Conservation (phyloP, 2,113 vertebrate genomes). For the Erpornis zantholeuca region DNA sequence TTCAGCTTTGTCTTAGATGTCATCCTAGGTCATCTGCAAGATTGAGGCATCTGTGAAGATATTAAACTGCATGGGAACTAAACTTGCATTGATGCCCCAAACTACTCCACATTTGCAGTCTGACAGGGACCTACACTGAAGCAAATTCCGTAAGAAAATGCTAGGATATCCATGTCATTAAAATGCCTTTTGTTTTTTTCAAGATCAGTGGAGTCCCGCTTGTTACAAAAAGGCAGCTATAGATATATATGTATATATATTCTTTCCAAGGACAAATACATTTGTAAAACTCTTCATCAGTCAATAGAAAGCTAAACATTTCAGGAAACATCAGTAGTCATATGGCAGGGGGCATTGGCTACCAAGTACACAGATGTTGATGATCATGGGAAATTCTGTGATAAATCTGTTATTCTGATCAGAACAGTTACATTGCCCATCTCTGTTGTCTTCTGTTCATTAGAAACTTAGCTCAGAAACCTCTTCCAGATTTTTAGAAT, state of each 20-base stretch:
- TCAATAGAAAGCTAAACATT: neutral
- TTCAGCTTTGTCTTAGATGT: neutral
- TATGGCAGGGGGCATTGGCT: neutral
- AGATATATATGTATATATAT: no score
- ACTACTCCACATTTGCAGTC: neutral
- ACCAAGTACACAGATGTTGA: neutral
- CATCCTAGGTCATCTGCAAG: neutral
- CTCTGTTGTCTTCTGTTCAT: neutral
- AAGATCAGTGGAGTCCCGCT: neutral
- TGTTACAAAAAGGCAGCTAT: neutral
- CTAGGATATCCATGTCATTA: neutral
- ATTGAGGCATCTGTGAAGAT: neutral
- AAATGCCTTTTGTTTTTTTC: neutral
- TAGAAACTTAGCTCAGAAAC: neutral
- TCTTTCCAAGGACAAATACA: neutral
- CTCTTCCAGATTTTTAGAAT: neutral
- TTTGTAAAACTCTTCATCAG: neutral
- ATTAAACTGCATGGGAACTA: neutral
- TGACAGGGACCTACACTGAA: neutral
- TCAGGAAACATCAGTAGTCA: neutral
- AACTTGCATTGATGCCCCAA: neutral
- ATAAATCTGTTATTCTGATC: neutral
- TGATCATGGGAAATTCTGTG: neutral
- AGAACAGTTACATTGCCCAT: neutral
- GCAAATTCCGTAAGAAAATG: neutral